These are phyloP conservation scores for Resseliella maxima DNA, from an alignment of 2,888 invertebrate genomes.

Conservation along the genomic window DNA sequence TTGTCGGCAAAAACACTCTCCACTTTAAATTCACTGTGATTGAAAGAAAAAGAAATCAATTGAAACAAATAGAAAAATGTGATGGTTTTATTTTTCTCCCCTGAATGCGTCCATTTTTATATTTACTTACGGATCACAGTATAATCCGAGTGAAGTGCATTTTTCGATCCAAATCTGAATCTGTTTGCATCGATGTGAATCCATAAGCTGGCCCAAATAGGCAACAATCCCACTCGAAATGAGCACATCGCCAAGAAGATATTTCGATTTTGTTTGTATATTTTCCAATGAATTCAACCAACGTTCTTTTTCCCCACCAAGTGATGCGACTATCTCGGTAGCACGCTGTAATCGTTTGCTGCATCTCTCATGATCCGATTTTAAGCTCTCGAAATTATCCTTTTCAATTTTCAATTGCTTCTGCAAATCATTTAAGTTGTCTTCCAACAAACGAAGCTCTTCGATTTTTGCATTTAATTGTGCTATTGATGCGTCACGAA, in stretches of 20 bases:
- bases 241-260: conserved; percentile 79
- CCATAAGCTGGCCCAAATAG: conserved; percentile 90
- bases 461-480: conserved; percentile 73
- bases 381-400: conserved; percentile 66
- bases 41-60: conserved; percentile 71
- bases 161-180: conserved; percentile 79
- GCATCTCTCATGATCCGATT: conserved; percentile 82
- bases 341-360: conserved; percentile 89
- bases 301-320: conserved; percentile 90
- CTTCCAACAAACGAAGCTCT: conserved; percentile 69
- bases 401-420: conserved; percentile 73
- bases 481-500: conserved; percentile 76
- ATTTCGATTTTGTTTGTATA: conserved; percentile 5
- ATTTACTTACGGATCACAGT: conserved; percentile 71
- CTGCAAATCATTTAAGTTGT: conserved; percentile 72
- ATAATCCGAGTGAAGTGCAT: conserved; percentile 77
- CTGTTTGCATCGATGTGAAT: conserved; percentile 76
- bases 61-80: conserved; percentile 81
- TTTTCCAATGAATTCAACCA: conserved; percentile 70
- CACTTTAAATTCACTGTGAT: conserved; percentile 79
- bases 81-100: no score
- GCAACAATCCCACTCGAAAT: conserved; percentile 90
- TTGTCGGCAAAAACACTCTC: conserved; percentile 85
- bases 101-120: no score
- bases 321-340: conserved; percentile 89